Evolutionary conservation across 2,113 vertebrate genomes (phyloP).

Genomic region (Protomyctophum bolini): DNA sequence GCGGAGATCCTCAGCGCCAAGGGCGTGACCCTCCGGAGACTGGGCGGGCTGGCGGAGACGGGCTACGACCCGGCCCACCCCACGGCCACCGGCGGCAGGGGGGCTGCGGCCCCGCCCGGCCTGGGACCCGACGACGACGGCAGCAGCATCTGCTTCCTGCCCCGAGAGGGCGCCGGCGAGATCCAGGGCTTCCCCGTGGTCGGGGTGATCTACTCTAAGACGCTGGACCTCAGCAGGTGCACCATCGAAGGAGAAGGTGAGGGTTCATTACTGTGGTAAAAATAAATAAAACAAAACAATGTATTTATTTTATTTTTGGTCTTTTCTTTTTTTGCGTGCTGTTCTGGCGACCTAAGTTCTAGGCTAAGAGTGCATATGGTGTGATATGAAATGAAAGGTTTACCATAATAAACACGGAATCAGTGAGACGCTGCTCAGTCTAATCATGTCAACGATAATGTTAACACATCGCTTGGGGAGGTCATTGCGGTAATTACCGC

Average conservation of each 20-base stretch:
- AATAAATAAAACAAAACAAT: too few species aligned
- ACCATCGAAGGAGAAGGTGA: constrained; percentile 88
- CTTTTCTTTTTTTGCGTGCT: too few species aligned
- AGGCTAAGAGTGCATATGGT: too few species aligned
- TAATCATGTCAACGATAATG: too few species aligned
- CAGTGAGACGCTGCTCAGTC: too few species aligned
- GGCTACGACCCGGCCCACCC: constrained; percentile 64
- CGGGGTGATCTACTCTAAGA: constrained; percentile 80
- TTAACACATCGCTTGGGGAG: too few species aligned
- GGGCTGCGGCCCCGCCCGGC: constrained; percentile 45
- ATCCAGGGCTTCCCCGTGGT: constrained; percentile 85
- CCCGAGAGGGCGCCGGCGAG: constrained; percentile 80
- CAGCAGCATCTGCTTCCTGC: constrained; percentile 80
- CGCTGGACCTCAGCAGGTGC: constrained; percentile 84
- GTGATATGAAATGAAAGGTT: too few species aligned
- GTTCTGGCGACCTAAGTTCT: too few species aligned
- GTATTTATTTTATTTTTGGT: too few species aligned
- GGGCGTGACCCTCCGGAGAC: constrained; percentile 80
- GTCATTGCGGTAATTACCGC: too few species aligned
- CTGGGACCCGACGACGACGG: constrained; percentile 50
- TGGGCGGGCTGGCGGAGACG: constrained; percentile 76
- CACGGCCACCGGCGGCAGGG: background rate
- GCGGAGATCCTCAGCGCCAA: constrained; percentile 87
- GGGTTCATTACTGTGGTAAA: background rate
- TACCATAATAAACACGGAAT: too few species aligned